Conservation (phyloP, 2,113 vertebrate species). For the sheep (Ovis aries) region ARS-UI_Ramb_v3.0 NC_056067.1:39810501-39811000, state of each 20-base stretch:
- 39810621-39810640: no score
- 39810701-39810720: not conserved
- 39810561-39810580: not conserved
- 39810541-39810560: not conserved
- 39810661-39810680: not conserved
- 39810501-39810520: not conserved
- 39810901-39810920: not conserved
- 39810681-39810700: not conserved
- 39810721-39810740: not conserved
- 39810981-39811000: not conserved
- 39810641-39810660: not conserved
- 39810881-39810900: not conserved
- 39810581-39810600: not conserved
- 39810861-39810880: not conserved
- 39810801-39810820: not conserved
- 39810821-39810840: not conserved
- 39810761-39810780: conserved; percentile 3
- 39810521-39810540: not conserved
- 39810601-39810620: not conserved
- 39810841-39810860: not conserved
- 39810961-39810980: not conserved
- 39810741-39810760: conserved; percentile 1
- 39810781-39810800: conserved; percentile 22
- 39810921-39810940: not conserved
- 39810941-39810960: no score